A percentile compares a stretch with the other conserved stretches of the same genome.
Evolutionary conservation across 2,888 invertebrate species (phyloP).

Genomic region (Trilocha varians): DNA sequence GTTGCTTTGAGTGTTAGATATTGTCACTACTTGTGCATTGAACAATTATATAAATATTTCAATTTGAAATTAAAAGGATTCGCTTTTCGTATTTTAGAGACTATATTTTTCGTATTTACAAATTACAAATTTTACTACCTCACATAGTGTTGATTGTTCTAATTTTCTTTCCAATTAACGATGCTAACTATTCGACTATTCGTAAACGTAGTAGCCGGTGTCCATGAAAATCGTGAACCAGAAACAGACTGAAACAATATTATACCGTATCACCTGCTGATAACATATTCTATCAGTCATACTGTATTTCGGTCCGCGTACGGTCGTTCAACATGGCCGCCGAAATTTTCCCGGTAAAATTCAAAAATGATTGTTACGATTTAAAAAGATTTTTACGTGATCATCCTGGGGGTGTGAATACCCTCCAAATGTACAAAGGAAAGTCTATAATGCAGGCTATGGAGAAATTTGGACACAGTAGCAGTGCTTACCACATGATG

Average conservation of each 20-base stretch:
- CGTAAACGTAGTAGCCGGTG: constrained; percentile 9
- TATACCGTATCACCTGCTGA: constrained; percentile 14
- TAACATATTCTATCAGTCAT: constrained; percentile 10
- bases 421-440: constrained; percentile 71
- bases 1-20: no score
- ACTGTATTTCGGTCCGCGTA: constrained; percentile 5
- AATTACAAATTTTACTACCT: no score
- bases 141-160: no score
- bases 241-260: constrained; percentile 15
- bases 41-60: no score
- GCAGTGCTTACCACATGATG: constrained; percentile 77
- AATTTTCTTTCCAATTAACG: no score
- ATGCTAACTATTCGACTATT: constrained; percentile 9
- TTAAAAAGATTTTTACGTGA: constrained; percentile 77
- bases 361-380: constrained; percentile 73
- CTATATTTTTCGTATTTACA: no score
- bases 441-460: constrained; percentile 70
- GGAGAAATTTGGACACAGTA: constrained; percentile 73
- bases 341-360: constrained; percentile 43
- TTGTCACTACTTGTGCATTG: no score
- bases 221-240: constrained; percentile 7
- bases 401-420: constrained; percentile 83
- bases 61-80: no score
- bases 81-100: no score
- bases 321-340: constrained; percentile 11